Conservation (phyloP, 2,113 vertebrate genomes). For the Ochotona curzoniae region DNA sequence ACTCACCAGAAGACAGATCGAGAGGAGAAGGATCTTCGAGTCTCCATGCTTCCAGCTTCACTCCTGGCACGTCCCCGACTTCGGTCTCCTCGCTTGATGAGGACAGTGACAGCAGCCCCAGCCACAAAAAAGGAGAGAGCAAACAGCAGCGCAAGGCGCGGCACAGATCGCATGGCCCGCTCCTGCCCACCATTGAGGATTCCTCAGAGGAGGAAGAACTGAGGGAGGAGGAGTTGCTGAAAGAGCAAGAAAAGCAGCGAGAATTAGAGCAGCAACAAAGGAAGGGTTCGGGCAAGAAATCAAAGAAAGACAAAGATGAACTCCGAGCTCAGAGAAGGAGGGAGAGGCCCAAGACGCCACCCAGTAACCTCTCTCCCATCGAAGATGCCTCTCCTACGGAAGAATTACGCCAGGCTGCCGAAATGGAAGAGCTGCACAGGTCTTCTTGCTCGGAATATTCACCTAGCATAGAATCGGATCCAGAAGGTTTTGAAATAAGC, state of each 20-base stretch:
- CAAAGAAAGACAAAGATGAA: constrained; percentile 98
- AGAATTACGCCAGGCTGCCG: constrained; percentile 90
- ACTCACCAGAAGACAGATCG: constrained; percentile 96
- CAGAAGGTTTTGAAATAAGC: constrained; percentile 95
- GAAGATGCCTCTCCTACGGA: constrained; percentile 92
- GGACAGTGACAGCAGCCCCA: constrained; percentile 97
- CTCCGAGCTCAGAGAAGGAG: constrained; percentile 94
- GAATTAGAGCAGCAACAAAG: constrained; percentile 90
- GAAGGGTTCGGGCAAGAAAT: constrained; percentile 95
- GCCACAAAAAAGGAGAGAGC: constrained; percentile 93
- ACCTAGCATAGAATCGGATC: constrained; percentile 94
- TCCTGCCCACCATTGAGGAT: constrained; percentile 95
- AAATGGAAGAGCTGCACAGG: constrained; percentile 90
- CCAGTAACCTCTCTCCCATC: constrained; percentile 93
- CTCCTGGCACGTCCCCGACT: constrained; percentile 96
- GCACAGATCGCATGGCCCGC: constrained; percentile 92
- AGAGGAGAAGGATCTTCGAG: constrained; percentile 97
- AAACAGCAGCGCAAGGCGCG: constrained; percentile 95
- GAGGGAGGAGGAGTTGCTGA: constrained; percentile 94
- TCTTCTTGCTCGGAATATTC: constrained; percentile 95
- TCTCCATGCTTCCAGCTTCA: constrained; percentile 95
- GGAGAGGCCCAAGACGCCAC: constrained; percentile 92
- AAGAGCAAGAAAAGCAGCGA: constrained; percentile 96
- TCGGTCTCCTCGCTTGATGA: constrained; percentile 98
- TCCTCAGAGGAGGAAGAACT: constrained; percentile 97